Evolutionary conservation across 2,797 vertebrate genomes (phyloP).

Genomic region (Fistularia tabacaria): DNA sequence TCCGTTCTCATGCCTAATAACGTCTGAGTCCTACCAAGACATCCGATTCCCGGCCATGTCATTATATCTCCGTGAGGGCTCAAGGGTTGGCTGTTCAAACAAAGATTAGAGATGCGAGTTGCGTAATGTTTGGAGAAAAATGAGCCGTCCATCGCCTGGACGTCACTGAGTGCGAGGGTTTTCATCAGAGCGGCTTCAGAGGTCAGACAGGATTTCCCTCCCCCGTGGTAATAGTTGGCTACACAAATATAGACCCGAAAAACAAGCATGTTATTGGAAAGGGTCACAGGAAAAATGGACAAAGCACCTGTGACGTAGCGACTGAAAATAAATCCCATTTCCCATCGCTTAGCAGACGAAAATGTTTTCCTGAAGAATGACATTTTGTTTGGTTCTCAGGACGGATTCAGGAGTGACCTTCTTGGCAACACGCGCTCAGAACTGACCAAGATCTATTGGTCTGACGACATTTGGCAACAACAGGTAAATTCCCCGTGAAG

Average conservation of each 20-base stretch:
- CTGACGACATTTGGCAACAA: background rate
- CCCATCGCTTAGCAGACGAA: conserved; percentile 43
- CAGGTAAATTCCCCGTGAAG: background rate
- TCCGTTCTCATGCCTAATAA: conserved; percentile 11
- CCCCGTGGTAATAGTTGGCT: conserved; percentile 47
- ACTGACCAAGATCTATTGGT: background rate
- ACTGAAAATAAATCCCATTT: conserved; percentile 55
- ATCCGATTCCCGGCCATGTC: conserved; percentile 13
- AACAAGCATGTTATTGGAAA: conserved; percentile 66
- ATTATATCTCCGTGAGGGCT: background rate
- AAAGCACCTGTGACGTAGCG: conserved; percentile 56
- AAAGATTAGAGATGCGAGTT: conserved; percentile 42
- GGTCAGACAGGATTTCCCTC: conserved; percentile 72
- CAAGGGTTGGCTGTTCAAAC: conserved; percentile 42
- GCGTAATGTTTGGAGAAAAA: conserved; percentile 40
- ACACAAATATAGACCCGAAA: conserved; percentile 65
- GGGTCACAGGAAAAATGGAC: conserved; percentile 61
- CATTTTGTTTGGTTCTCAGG: conserved; percentile 41
- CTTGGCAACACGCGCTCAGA: background rate
- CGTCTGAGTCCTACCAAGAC: conserved; percentile 12
- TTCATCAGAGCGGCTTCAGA: conserved; percentile 46
- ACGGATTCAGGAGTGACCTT: conserved; percentile 16
- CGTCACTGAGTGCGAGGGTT: conserved; percentile 56
- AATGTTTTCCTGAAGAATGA: conserved; percentile 39
- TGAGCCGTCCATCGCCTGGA: conserved; percentile 38